Conservation (phyloP, 2,888 invertebrate species). For the Drosophila gaucha region DNA sequence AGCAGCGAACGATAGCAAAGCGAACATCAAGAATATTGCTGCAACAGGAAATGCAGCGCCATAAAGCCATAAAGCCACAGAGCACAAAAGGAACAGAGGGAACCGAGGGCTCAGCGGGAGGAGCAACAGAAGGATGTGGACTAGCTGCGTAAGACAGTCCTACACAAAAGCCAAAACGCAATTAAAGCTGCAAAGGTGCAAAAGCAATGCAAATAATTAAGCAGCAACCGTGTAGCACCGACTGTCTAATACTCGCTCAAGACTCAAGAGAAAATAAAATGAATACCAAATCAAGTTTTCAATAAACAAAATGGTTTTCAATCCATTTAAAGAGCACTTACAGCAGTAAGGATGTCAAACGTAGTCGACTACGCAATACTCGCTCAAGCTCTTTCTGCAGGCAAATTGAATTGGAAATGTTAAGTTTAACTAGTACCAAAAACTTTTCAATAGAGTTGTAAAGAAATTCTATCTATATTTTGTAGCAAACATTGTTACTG, state of each 20-base stretch:
- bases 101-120: too few species aligned
- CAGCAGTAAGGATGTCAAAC: background rate
- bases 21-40: conserved; percentile 57
- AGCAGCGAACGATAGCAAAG: conserved; percentile 51
- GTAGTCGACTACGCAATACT: background rate
- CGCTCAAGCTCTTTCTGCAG: too few species aligned
- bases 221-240: background rate
- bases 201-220: conserved; percentile 40
- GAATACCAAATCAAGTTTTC: background rate
- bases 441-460: too few species aligned
- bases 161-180: conserved; percentile 51
- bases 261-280: too few species aligned
- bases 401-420: too few species aligned
- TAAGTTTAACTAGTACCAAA: too few species aligned
- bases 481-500: too few species aligned
- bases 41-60: conserved; percentile 51
- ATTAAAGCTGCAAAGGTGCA: conserved; percentile 38
- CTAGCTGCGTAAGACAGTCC: background rate
- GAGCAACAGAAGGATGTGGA: background rate
- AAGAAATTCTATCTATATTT: too few species aligned
- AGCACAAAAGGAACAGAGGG: conserved; percentile 6
- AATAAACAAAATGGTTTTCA: background rate
- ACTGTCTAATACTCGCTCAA: background rate
- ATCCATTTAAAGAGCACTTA: background rate
- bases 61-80: conserved; percentile 40